Base-by-base conservation (phyloP, 1,140 invertebrate genomes). In the Rhizoglyphus robini region DNA sequence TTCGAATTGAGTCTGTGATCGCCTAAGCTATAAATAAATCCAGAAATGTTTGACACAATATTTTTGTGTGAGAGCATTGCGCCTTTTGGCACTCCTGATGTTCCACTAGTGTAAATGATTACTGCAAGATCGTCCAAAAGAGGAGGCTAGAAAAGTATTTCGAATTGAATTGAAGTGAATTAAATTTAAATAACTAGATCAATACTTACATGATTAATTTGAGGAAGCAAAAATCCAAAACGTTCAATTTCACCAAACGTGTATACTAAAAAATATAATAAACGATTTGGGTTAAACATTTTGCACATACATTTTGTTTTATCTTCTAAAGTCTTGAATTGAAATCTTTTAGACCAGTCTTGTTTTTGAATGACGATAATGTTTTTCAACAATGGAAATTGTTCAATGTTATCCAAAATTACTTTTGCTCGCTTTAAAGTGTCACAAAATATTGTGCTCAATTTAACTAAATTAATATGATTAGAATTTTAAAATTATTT, bases 41-140 rank as follows among this genome's bases (percentile, higher is more conserved):
- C 85, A 74, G 87, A 87, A 64, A 92, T 82, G 8, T 86, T 86
- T 2, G 89, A 85, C 62, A 96, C 84, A 11, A 96, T 85, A 74
- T 95, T 96, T 73, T 87, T 85, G 74, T 98, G 94, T 3, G 88
- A 92, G 66, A 97, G 75, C 89, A 96, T 94, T 0, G 96, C 95
- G 58, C 94, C 95, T 78, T 97, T 97, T 0, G 95, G 94, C 76
- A 88, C 88, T 36, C 94, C 95, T 18, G 94, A 97, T 11, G 94
- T 97, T 1, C 94, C 95, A 18, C 91, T 96, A 0, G 94, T 97
- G 75, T 96, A 97, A 75, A 91, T 96, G 69, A 97, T 86, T 30
- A 90, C 93, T 73, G 88, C 90, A 4, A 97, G 75, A 75, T 95
- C 90, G 36, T 85, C 83, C 11, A 87, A 83, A 73, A 82, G 82